Evolutionary conservation across 1,140 invertebrate genomes (phyloP).

Genomic region (Sycophaga agraensis): DNA sequence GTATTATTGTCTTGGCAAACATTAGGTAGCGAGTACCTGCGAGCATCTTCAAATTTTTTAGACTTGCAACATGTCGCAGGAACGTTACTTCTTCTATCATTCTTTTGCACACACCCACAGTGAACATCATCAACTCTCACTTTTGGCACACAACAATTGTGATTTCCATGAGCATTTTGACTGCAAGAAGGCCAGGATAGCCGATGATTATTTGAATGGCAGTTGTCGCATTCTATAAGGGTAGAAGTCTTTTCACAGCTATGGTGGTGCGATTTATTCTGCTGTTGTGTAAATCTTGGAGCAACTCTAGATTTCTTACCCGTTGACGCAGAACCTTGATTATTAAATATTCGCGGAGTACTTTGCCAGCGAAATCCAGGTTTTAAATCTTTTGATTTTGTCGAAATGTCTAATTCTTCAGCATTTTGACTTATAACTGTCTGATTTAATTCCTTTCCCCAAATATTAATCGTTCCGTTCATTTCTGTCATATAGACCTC

Average conservation of each 20-base stretch:
- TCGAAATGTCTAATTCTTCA: slow-evolving; percentile 35
- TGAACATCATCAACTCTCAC: not conserved
- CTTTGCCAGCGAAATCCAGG: slow-evolving; percentile 32
- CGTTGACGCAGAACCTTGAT: slow-evolving; percentile 27
- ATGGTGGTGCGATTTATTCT: slow-evolving; percentile 35
- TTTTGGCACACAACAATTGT: slow-evolving; percentile 8
- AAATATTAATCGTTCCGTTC: slow-evolving; percentile 54
- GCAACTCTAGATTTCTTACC: slow-evolving; percentile 38
- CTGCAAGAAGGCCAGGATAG: slow-evolving; percentile 22
- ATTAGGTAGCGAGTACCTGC: slow-evolving; percentile 3
- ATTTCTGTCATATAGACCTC: slow-evolving; percentile 54
- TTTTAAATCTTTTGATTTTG: slow-evolving; percentile 17
- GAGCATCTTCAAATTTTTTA: not conserved
- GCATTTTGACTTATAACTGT: slow-evolving; percentile 15
- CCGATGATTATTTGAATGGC: slow-evolving; percentile 12
- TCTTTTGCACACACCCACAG: slow-evolving; percentile 1
- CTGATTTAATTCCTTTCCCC: slow-evolving; percentile 49
- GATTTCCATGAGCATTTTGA: slow-evolving; percentile 8
- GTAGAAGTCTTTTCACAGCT: slow-evolving; percentile 30
- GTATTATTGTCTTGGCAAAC: not conserved
- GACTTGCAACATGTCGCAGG: not conserved
- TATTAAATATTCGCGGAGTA: slow-evolving; percentile 30
- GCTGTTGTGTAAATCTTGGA: slow-evolving; percentile 5
- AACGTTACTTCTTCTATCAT: not conserved
- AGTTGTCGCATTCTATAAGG: slow-evolving; percentile 2